Percentiles rank a stretch among this genome's conserved stretches.
Evolutionary conservation across 1,140 invertebrate species (phyloP).

Genomic region (Grapholita molesta): DNA sequence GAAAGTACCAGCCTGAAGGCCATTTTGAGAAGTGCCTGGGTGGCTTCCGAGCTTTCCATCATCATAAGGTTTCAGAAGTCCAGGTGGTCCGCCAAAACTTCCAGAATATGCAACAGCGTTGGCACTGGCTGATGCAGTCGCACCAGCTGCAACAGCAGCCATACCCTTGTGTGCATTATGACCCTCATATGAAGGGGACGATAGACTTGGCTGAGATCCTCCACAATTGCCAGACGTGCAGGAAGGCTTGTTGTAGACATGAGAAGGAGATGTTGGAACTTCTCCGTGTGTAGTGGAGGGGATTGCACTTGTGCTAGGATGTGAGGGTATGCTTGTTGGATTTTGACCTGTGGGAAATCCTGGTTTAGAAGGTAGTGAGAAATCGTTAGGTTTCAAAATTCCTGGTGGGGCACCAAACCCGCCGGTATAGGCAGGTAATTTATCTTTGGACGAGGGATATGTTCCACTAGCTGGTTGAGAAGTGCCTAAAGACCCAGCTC

Average conservation of each 20-base stretch:
- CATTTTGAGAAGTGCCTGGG: neutral
- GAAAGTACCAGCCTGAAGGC: neutral
- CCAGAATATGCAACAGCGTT: constrained; percentile 56
- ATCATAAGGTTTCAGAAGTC: constrained; percentile 57
- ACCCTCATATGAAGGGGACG: neutral
- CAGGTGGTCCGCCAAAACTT: constrained; percentile 64
- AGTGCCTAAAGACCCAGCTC: neutral
- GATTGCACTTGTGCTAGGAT: neutral
- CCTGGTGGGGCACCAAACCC: constrained; percentile 35
- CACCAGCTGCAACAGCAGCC: constrained; percentile 13
- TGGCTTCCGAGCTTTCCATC: constrained; percentile 31
- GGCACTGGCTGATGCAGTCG: constrained; percentile 37
- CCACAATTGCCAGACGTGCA: constrained; percentile 15
- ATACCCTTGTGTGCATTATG: neutral
- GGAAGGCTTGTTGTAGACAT: constrained; percentile 3
- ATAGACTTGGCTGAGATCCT: constrained; percentile 1
- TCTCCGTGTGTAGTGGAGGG: neutral
- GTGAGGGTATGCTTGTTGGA: neutral
- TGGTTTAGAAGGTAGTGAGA: constrained; percentile 20
- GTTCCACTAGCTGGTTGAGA: neutral
- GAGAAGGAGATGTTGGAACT: neutral
- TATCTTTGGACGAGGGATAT: constrained; percentile 18
- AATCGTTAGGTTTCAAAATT: constrained; percentile 44
- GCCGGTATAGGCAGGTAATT: constrained; percentile 29
- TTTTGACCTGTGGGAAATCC: neutral